A percentile compares a stretch with the other conserved stretches of the same genome.
phyloP scores from a whole-genome alignment of 2,888 invertebrate species.

The Geotrupes spiniger region DNA sequence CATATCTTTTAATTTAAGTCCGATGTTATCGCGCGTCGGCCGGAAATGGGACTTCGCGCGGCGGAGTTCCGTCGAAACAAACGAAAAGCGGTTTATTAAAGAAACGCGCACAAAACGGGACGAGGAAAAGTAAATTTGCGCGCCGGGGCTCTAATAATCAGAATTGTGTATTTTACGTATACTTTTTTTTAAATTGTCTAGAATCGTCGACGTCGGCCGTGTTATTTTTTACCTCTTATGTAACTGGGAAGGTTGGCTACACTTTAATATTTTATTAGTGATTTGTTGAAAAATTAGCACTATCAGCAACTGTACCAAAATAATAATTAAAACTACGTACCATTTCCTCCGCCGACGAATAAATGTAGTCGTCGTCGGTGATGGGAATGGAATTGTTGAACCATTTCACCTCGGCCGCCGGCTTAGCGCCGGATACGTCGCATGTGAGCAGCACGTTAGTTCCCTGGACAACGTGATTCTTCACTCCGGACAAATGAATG shows the following conservation, averaged over 20 bases:
- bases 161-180: too few relatives aligned
- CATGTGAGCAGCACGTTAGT: slow-evolving; percentile 77
- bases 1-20: slow-evolving; percentile 28
- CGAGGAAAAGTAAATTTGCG: too few relatives aligned
- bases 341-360: slow-evolving; percentile 32
- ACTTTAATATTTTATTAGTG: too few relatives aligned
- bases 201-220: too few relatives aligned
- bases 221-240: too few relatives aligned
- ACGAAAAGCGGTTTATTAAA: background rate
- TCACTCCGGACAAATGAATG: slow-evolving; percentile 72
- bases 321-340: slow-evolving; percentile 22
- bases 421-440: slow-evolving; percentile 74
- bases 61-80: background rate
- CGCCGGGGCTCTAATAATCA: too few relatives aligned
- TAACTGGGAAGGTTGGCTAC: too few relatives aligned
- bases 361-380: slow-evolving; percentile 33
- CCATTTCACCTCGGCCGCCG: slow-evolving; percentile 82
- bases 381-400: slow-evolving; percentile 67
- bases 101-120: too few relatives aligned
- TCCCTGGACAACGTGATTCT: slow-evolving; percentile 77
- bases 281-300: too few relatives aligned
- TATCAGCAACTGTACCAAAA: too few relatives aligned
- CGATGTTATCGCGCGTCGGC: background rate
- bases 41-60: too few relatives aligned
- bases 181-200: too few relatives aligned